Evolutionary conservation across 1,140 invertebrate species (phyloP).

Genomic region (Cotesia chilonis): DNA sequence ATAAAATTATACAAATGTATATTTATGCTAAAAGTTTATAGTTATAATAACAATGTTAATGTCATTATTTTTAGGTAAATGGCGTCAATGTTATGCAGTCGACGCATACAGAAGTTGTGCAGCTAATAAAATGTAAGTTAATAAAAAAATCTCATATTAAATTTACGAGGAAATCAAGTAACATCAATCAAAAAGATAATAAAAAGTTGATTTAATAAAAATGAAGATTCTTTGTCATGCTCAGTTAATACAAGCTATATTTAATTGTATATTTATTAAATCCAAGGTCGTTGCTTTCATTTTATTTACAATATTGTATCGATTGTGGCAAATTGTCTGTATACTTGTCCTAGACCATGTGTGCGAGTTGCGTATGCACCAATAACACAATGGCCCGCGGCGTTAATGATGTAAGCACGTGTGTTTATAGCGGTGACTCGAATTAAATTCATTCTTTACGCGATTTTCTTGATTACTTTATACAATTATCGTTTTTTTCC

Average conservation of each 20-base stretch:
- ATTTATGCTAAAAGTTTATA: slow-evolving; percentile 4
- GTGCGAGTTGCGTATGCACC: slow-evolving; percentile 11
- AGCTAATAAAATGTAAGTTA: slow-evolving; percentile 88
- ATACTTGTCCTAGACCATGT: not conserved
- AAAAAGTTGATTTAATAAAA: not conserved
- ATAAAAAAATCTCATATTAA: slow-evolving; percentile 2
- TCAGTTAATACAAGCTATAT: not conserved
- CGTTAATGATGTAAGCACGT: slow-evolving; percentile 51
- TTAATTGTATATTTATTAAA: not conserved
- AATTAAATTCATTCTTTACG: slow-evolving; percentile 25
- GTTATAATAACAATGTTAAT: slow-evolving; percentile 18
- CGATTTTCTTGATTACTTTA: slow-evolving; percentile 3
- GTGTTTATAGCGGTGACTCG: slow-evolving; percentile 55
- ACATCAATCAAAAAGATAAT: not conserved
- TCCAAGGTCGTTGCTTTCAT: slow-evolving; percentile 26
- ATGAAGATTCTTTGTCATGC: not conserved
- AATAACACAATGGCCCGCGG: slow-evolving; percentile 38
- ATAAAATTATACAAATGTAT: slow-evolving; percentile 8
- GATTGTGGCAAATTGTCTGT: slow-evolving; percentile 14
- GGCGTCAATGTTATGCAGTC: slow-evolving; percentile 87
- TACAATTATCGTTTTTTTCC: slow-evolving; percentile 26
- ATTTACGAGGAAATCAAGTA: slow-evolving; percentile 7
- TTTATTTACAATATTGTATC: not conserved
- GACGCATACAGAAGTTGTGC: slow-evolving; percentile 93
- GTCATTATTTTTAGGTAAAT: slow-evolving; percentile 77